Evolutionary conservation across 2,888 invertebrate species (phyloP).

Genomic region (Ypsolopha scabrella): DNA sequence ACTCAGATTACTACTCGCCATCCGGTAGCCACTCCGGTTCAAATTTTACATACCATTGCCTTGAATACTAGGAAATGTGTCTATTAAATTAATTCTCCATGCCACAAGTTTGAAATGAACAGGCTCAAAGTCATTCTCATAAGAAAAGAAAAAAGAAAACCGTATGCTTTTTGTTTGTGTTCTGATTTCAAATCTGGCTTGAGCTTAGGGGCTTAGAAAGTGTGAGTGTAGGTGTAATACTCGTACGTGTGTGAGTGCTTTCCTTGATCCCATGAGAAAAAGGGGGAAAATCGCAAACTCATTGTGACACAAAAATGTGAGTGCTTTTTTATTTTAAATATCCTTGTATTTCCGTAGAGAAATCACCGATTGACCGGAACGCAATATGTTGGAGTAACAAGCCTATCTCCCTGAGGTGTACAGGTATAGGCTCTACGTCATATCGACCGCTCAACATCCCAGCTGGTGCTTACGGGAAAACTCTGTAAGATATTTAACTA

Average conservation of each 20-base stretch:
- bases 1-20: too few species aligned
- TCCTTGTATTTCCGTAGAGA: too few species aligned
- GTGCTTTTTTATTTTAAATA: neutral
- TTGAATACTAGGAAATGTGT: neutral
- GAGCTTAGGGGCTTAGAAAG: neutral
- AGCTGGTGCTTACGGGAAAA: too few species aligned
- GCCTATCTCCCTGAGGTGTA: too few species aligned
- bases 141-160: neutral
- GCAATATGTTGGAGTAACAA: too few species aligned
- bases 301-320: neutral
- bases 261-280: neutral
- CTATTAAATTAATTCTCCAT: neutral
- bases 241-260: neutral
- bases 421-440: too few species aligned
- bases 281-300: neutral
- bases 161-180: neutral
- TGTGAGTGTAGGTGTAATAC: neutral
- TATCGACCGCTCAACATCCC: too few species aligned
- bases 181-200: neutral
- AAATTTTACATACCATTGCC: too few species aligned
- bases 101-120: neutral
- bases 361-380: too few species aligned
- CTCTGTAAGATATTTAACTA: too few species aligned
- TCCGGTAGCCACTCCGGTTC: too few species aligned
- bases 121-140: neutral